Conservation (phyloP, 1,140 invertebrate species). For the Aphaenogaster ashmeadi region DNA sequence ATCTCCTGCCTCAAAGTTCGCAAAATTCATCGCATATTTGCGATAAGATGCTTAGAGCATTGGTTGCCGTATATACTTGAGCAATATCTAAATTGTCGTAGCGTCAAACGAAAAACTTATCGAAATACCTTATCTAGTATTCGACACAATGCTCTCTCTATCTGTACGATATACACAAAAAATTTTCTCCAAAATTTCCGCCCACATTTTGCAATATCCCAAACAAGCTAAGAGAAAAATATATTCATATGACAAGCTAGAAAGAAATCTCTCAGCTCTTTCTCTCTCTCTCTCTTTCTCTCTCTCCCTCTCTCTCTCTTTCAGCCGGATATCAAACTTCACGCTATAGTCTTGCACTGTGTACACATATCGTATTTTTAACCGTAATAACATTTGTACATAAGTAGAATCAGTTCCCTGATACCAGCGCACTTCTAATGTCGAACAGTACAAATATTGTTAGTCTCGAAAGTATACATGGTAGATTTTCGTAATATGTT, state of each 20-base stretch:
- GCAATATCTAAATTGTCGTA: constrained; percentile 64
- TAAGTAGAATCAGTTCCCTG: constrained; percentile 82
- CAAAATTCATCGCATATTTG: constrained; percentile 37
- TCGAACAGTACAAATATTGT: constrained; percentile 84
- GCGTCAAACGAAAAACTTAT: constrained; percentile 35
- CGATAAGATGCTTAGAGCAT: constrained; percentile 57
- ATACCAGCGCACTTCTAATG: constrained; percentile 84
- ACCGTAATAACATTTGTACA: constrained; percentile 73
- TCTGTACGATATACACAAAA: constrained; percentile 19
- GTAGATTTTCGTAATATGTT: constrained; percentile 79
- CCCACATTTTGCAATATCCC: constrained; percentile 20
- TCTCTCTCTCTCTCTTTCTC: not conserved
- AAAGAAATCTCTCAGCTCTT: constrained; percentile 31
- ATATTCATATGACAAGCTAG: constrained; percentile 60
- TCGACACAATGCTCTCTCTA: not conserved
- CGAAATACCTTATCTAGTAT: constrained; percentile 7
- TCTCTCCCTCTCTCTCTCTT: not conserved
- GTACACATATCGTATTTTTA: constrained; percentile 63
- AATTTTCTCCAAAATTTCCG: constrained; percentile 27
- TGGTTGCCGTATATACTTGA: constrained; percentile 65
- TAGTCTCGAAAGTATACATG: constrained; percentile 84
- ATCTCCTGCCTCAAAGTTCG: constrained; percentile 25
- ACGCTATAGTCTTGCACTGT: constrained; percentile 59
- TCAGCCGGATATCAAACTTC: constrained; percentile 7
- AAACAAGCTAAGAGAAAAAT: constrained; percentile 54